Conservation (phyloP, 2,797 vertebrate genomes). For the Pangasius djambal region DNA sequence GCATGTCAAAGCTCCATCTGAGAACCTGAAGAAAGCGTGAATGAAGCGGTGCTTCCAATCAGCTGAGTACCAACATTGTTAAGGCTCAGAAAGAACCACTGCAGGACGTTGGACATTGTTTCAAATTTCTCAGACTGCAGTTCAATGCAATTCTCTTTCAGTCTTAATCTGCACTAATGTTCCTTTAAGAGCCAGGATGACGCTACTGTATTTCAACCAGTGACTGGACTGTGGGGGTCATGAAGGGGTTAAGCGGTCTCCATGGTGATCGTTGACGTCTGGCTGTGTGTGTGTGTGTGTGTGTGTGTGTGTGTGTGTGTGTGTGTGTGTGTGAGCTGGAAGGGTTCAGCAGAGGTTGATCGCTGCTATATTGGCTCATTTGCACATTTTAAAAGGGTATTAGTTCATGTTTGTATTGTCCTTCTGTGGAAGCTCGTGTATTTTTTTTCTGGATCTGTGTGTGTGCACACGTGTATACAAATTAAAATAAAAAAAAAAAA, state of each 20-base stretch:
- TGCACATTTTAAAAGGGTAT: constrained; percentile 16
- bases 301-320: constrained; percentile 10
- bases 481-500: not conserved
- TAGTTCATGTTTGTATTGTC: not conserved
- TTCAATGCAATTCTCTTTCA: constrained; percentile 14
- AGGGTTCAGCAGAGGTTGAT: not conserved
- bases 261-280: constrained; percentile 22
- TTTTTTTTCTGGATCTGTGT: not conserved
- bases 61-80: constrained; percentile 41
- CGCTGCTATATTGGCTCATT: constrained; percentile 12
- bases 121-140: constrained; percentile 28
- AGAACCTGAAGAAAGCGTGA: constrained; percentile 10
- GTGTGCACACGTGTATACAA: not conserved
- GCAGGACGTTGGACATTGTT: constrained; percentile 21
- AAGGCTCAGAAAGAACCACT: not conserved
- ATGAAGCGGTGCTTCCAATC: constrained; percentile 38
- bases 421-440: not conserved
- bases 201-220: constrained; percentile 1
- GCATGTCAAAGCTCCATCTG: constrained; percentile 22
- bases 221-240: constrained; percentile 11
- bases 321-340: constrained; percentile 8
- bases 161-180: constrained; percentile 23
- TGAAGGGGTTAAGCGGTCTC: constrained; percentile 24
- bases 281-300: too few relatives aligned
- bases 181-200: constrained; percentile 12